Evolutionary conservation across 1,140 invertebrate genomes (phyloP).

Genomic region (Vollenhovia emeryi): DNA sequence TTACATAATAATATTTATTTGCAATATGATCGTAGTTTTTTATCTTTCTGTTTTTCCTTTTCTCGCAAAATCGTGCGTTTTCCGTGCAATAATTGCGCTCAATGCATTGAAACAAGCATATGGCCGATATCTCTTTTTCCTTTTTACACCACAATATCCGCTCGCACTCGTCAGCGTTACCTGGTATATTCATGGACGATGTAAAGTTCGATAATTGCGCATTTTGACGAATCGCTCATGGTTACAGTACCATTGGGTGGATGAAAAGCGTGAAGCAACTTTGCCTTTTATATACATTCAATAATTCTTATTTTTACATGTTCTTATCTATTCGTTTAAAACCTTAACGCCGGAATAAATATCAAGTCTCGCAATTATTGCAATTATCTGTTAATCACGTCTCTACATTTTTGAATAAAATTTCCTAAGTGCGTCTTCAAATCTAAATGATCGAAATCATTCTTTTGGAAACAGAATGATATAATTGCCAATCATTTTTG

Average conservation of each 20-base stretch:
- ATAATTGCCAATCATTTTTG: background rate
- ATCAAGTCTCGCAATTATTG: background rate
- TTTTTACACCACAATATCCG: background rate
- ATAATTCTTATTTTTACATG: background rate
- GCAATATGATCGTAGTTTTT: background rate
- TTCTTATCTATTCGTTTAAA: background rate
- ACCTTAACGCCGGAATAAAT: background rate
- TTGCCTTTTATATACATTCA: background rate
- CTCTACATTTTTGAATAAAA: background rate
- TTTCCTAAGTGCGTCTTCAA: background rate
- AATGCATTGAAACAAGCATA: background rate
- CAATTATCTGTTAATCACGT: background rate
- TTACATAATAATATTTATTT: background rate
- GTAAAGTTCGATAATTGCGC: constrained; percentile 20
- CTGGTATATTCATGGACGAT: constrained; percentile 26
- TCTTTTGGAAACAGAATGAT: background rate
- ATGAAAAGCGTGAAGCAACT: background rate
- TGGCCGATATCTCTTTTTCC: background rate
- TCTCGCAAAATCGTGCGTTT: background rate
- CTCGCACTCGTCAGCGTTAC: background rate
- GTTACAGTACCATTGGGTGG: background rate
- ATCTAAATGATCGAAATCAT: background rate
- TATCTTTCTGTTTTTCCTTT: background rate
- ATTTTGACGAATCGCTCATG: constrained; percentile 13
- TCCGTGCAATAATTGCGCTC: background rate